Base-by-base conservation (phyloP, 2,113 vertebrate genomes). In the Toxotes jaculatrix region DNA sequence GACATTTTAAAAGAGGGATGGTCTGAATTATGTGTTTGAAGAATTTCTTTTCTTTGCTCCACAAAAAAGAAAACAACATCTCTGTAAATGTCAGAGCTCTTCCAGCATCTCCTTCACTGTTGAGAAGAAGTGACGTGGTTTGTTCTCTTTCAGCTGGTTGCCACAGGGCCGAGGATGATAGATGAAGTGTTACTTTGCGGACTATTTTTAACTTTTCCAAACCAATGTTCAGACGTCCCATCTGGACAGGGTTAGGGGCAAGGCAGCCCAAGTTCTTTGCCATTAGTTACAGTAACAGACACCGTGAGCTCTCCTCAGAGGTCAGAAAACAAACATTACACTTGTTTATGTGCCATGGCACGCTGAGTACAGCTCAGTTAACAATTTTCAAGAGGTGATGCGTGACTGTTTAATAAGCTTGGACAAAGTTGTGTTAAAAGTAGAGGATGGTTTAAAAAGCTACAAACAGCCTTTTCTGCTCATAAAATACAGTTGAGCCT, bases 151-250 rank as follows among this genome's bases (percentile, higher is more conserved):
- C 91, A 90, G 88, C 91, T 86, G 82, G 79, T 87, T 87, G 88
- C 87, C 89, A 92, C 88, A 64, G 77, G 76, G 53, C 73, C 43
- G 55, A 73, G 71, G 77, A 67, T 90, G 90, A 91, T 82, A 80
- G 86, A 92, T 92, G 89, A 90, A 92, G 91, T 93, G 89, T 92
- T 88, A 90, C 88, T 91, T 87, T 89, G 70, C 23, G 74, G 79
- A 82, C 87, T 94, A 93, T 93, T 92, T 94, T 93, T 92, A 92
- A 91, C 91, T 91, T 92, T 92, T 93, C 89, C 85, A 83, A 92
- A 84, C 71, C 84, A 63, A 60, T 55, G 17, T 78, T 92, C 89
- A 84, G 90, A 89, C 85, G 8, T 83, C 85, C 83, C 91, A 94
- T 93, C 91, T 93, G 93, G 89, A 89, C 85, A 55, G 70, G 90